A percentile compares a stretch with the other conserved stretches of the same genome.
These are phyloP conservation scores for Lycopodina hypogea DNA, from an alignment of 37 sponge, comb jelly and placozoan genomes.

Conservation along the genomic window DNA sequence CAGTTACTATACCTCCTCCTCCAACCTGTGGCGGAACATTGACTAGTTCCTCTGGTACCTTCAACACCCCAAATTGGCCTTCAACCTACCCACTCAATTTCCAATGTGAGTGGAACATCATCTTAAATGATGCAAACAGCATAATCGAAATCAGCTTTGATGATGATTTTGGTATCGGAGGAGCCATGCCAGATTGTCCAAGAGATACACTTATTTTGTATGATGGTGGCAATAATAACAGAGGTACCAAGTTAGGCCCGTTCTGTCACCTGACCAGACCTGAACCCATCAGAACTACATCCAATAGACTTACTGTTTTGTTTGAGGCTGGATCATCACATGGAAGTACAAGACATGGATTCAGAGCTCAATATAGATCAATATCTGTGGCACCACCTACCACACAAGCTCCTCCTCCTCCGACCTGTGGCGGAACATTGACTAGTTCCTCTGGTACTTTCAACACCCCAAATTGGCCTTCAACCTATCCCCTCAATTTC, in stretches of 20 bases:
- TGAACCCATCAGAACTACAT: background rate
- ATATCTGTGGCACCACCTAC: background rate
- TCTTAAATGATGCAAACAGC: background rate
- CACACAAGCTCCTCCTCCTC: background rate
- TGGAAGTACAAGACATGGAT: background rate
- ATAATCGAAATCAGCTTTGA: background rate
- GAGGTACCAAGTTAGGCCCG: background rate
- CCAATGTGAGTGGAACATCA: background rate
- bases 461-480: slow-evolving; percentile 1
- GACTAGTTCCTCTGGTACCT: background rate
- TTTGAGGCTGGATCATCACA: background rate
- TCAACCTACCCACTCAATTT: background rate
- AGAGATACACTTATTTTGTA: background rate
- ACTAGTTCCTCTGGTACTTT: background rate
- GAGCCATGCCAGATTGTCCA: background rate
- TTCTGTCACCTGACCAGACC: slow-evolving; percentile 4
- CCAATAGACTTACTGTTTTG: background rate
- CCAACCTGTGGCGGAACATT: background rate
- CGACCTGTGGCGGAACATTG: background rate
- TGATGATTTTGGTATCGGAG: background rate
- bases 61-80: slow-evolving; percentile 3
- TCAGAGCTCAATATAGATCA: background rate
- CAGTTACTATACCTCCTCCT: too few relatives aligned
- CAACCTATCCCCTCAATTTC: too few relatives aligned
- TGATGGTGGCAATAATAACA: background rate